Evolutionary conservation across 2,113 vertebrate genomes (phyloP).

Genomic region (Bubo blakistoni): DNA sequence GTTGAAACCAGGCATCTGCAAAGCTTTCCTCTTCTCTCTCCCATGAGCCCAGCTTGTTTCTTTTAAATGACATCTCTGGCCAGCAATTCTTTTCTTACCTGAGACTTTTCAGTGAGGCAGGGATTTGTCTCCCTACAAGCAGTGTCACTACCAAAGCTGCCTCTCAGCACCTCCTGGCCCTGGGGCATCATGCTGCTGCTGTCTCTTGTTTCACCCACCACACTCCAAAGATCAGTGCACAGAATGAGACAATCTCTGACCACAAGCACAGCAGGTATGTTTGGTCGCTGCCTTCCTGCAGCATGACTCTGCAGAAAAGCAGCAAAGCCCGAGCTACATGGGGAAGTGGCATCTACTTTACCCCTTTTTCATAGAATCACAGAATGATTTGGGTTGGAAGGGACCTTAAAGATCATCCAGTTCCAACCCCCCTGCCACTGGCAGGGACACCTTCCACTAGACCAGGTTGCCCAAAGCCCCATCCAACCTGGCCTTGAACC

Average conservation of each 20-base stretch:
- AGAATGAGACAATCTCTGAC: background rate
- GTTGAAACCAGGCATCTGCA: background rate
- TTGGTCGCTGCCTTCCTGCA: background rate
- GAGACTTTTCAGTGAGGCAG: background rate
- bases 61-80: background rate
- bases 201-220: background rate
- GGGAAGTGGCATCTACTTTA: background rate
- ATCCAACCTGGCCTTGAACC: background rate
- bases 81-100: background rate
- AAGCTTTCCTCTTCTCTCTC: background rate
- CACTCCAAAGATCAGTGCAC: background rate
- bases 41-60: background rate
- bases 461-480: background rate
- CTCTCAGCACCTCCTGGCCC: background rate
- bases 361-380: background rate
- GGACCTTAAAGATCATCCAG: background rate
- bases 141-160: background rate
- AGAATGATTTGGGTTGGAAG: background rate
- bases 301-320: background rate
- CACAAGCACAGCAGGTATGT: background rate
- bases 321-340: accelerated
- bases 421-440: accelerated
- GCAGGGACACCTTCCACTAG: accelerated
- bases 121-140: background rate
- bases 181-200: background rate